These are phyloP conservation scores for Cryptophagus acutangulus DNA, from an alignment of 2,888 invertebrate species.

Conservation along the genomic window DNA sequence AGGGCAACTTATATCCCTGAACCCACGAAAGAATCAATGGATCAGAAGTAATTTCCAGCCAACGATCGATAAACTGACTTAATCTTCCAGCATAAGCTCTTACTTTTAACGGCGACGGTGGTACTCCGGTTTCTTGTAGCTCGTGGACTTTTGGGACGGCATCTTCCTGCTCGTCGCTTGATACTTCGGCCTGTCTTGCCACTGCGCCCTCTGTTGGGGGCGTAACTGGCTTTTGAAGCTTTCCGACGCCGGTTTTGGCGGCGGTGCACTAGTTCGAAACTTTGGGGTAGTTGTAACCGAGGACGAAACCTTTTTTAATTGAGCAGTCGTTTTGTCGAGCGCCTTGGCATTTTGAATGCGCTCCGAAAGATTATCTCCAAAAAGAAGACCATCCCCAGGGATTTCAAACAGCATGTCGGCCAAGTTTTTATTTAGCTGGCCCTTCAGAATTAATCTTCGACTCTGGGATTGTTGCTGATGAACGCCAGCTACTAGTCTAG, in stretches of 20 bases:
- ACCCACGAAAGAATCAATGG: not conserved
- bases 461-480: slow-evolving; percentile 6
- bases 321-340: not conserved
- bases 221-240: not conserved
- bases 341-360: not conserved
- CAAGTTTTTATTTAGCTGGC: not conserved
- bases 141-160: not conserved
- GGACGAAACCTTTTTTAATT: slow-evolving; percentile 1
- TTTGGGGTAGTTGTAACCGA: too few relatives aligned
- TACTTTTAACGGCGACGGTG: not conserved
- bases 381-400: not conserved
- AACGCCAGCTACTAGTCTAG: slow-evolving; percentile 8
- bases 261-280: not conserved
- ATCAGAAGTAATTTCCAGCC: not conserved
- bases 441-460: slow-evolving; percentile 1
- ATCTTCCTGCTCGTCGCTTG: too few relatives aligned
- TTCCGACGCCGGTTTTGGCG: not conserved
- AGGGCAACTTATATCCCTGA: slow-evolving; percentile 1
- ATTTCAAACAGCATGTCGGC: not conserved
- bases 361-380: not conserved
- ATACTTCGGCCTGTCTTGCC: too few relatives aligned
- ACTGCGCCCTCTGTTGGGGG: not conserved
- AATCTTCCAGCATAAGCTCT: not conserved
- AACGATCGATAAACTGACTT: not conserved
- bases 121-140: too few relatives aligned